Conservation (phyloP, 2,888 invertebrate genomes). For the Bimastos eiseni region DNA sequence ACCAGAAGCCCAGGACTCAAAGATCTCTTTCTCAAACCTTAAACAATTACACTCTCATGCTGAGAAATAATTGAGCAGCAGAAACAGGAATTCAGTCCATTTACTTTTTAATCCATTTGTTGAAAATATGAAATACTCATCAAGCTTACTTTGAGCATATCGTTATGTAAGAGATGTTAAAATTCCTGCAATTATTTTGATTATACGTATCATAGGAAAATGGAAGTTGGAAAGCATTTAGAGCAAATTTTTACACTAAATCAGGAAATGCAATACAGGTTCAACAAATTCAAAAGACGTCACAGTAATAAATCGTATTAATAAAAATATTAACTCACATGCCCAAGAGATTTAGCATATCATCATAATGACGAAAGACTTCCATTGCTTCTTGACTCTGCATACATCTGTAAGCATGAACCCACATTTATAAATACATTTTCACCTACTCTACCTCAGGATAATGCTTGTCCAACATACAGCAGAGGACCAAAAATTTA, state of each 20-base stretch:
- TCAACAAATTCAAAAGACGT: not conserved
- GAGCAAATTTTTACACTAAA: not conserved
- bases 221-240: not conserved
- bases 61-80: too few relatives aligned
- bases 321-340: constrained; percentile 55
- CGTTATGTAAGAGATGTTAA: not conserved
- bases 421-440: not conserved
- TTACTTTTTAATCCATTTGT: too few relatives aligned
- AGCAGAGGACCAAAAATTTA: too few relatives aligned
- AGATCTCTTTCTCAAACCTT: constrained; percentile 73
- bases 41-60: not conserved
- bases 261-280: not conserved
- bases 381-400: constrained; percentile 72
- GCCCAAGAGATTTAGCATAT: constrained; percentile 72
- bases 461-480: too few relatives aligned
- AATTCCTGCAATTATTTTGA: not conserved
- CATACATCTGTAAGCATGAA: constrained; percentile 65
- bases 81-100: too few relatives aligned
- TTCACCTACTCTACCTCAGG: not conserved
- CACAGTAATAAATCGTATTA: not conserved
- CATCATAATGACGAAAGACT: constrained; percentile 75
- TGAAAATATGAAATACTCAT: not conserved
- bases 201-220: not conserved
- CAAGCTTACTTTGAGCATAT: not conserved
- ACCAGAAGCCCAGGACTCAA: constrained; percentile 76